Evolutionary conservation across 2,888 invertebrate species (phyloP).

Genomic region (Pecten maximus): DNA sequence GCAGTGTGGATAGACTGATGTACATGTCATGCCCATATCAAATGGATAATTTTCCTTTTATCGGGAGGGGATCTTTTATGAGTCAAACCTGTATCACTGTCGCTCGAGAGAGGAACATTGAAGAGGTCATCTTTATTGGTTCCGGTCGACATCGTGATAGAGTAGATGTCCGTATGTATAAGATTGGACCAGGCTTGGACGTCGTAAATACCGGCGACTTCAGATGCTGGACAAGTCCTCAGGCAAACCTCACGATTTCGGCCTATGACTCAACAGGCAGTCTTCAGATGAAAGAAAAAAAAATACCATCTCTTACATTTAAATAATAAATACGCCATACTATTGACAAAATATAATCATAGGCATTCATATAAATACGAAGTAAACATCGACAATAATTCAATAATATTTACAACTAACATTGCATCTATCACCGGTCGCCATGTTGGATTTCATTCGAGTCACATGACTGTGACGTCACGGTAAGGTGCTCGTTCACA

Average conservation of each 20-base stretch:
- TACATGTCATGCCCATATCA: too few species aligned
- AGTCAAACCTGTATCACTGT: constrained; percentile 73
- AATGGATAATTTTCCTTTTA: too few species aligned
- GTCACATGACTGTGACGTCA: constrained; percentile 73
- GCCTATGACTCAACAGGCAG: constrained; percentile 11
- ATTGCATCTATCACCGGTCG: constrained; percentile 51
- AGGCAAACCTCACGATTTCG: background rate
- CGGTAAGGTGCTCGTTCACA: constrained; percentile 58
- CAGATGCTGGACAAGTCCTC: constrained; percentile 4
- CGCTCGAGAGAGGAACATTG: constrained; percentile 75
- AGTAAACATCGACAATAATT: background rate
- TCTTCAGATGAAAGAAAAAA: background rate
- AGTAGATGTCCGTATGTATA: background rate
- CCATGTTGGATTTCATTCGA: constrained; percentile 60
- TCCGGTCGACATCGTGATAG: constrained; percentile 33
- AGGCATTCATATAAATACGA: background rate
- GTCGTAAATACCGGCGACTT: background rate
- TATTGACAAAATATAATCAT: background rate
- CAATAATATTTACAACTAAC: constrained; percentile 54
- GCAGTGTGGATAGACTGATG: too few species aligned
- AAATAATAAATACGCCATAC: background rate
- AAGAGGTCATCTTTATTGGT: constrained; percentile 63
- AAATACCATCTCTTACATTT: background rate
- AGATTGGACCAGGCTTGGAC: background rate
- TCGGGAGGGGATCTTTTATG: background rate